Evolutionary conservation across 2,797 vertebrate species (phyloP).

Genomic region (Sardinella longiceps): DNA sequence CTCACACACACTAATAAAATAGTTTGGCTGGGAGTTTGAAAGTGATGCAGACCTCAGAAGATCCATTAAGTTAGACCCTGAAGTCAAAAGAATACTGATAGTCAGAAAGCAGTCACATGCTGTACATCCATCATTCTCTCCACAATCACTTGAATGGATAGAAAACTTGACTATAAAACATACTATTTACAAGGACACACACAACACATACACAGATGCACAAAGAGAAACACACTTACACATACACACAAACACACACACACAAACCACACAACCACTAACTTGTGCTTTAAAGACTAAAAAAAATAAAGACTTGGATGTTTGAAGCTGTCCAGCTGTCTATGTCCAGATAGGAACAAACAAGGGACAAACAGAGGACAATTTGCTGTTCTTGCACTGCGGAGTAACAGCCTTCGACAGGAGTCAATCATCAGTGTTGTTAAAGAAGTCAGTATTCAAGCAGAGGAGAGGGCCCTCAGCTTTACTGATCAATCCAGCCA

Average conservation of each 20-base stretch:
- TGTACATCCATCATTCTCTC: not conserved
- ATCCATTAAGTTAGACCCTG: not conserved
- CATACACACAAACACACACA: not conserved
- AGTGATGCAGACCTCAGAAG: not conserved
- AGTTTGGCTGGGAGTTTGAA: not conserved
- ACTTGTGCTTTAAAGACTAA: not conserved
- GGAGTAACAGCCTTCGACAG: constrained; percentile 19
- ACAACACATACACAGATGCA: not conserved
- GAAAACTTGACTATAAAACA: not conserved
- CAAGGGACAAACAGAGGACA: not conserved
- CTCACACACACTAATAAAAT: not conserved
- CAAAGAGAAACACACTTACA: not conserved
- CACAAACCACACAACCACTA: not conserved
- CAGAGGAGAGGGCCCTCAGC: constrained; percentile 31
- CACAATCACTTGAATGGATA: not conserved
- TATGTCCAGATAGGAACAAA: constrained; percentile 8
- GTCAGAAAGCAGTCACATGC: not conserved
- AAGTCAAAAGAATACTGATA: not conserved
- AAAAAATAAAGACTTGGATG: not conserved
- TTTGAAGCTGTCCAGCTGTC: not conserved
- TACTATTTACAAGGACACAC: not conserved
- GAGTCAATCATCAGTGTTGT: constrained; percentile 6
- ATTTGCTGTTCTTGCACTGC: constrained; percentile 9
- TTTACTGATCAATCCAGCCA: constrained; percentile 39
- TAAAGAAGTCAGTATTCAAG: constrained; percentile 53